A percentile compares a stretch with the other conserved stretches of the same genome.
phyloP scores from a whole-genome alignment of 1,140 invertebrate species.

The Drosophila persimilis region DNA sequence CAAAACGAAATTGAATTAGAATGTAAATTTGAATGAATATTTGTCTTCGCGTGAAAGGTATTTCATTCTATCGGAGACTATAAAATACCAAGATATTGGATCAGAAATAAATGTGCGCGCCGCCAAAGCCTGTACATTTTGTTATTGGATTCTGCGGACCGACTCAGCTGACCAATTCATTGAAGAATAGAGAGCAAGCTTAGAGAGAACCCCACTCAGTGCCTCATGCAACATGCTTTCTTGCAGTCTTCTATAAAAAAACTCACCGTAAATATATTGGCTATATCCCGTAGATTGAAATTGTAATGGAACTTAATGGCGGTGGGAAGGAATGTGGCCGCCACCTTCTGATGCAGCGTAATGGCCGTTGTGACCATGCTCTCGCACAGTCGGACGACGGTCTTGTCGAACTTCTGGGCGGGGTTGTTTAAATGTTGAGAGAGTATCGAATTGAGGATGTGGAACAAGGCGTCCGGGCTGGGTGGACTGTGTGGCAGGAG shows the following conservation, averaged over 20 bases:
- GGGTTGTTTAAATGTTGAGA: conserved; percentile 90
- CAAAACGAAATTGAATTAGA: not conserved
- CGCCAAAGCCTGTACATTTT: too few relatives aligned
- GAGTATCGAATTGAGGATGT: conserved; percentile 93
- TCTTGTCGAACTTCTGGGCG: conserved; percentile 83
- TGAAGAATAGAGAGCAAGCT: too few relatives aligned
- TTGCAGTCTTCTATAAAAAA: too few relatives aligned
- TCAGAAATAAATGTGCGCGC: too few relatives aligned
- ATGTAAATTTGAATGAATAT: not conserved
- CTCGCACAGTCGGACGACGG: conserved; percentile 84
- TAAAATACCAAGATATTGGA: too few relatives aligned
- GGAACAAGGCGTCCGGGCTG: conserved; percentile 89
- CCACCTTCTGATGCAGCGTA: conserved; percentile 90
- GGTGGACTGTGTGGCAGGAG: conserved; percentile 87
- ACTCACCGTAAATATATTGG: conserved; percentile 93
- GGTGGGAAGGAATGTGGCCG: conserved; percentile 92
- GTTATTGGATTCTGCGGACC: too few relatives aligned
- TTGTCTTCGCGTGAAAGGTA: too few relatives aligned
- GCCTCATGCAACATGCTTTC: too few relatives aligned
- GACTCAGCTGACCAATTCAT: too few relatives aligned
- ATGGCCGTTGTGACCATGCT: conserved; percentile 89
- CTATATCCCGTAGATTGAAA: conserved; percentile 96
- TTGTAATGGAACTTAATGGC: conserved; percentile 97
- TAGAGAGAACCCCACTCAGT: too few relatives aligned
- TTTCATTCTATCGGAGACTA: too few relatives aligned